Conservation (phyloP, 2,888 invertebrate species). For the Caenorhabditis sp. region DNA sequence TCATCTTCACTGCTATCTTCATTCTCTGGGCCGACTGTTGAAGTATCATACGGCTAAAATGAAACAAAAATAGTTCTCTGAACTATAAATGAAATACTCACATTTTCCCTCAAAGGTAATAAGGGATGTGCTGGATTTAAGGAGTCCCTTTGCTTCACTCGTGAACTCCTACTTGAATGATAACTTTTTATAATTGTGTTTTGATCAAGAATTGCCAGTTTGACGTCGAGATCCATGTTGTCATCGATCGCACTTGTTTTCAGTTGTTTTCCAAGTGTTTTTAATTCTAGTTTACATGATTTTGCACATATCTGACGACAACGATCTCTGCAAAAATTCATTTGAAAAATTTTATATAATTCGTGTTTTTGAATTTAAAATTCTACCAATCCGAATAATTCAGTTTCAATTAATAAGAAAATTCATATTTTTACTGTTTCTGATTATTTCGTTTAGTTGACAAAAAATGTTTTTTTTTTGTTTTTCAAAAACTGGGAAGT, state of each 20-base stretch:
- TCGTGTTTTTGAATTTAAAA: neutral
- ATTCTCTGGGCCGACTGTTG: neutral
- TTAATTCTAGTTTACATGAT: constrained; percentile 32
- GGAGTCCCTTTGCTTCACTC: constrained; percentile 40
- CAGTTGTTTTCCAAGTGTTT: constrained; percentile 28
- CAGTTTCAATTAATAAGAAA: no score
- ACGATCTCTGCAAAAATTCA: constrained; percentile 39
- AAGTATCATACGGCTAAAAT: constrained; percentile 15
- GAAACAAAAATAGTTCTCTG: neutral
- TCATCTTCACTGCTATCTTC: constrained; percentile 7
- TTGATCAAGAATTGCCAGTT: constrained; percentile 22
- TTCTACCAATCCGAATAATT: no score
- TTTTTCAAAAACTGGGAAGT: neutral
- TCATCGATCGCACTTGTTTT: neutral
- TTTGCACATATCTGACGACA: constrained; percentile 26
- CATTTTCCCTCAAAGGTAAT: constrained; percentile 37
- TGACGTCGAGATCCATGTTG: constrained; percentile 22
- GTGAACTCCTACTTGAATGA: constrained; percentile 19
- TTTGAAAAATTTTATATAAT: neutral
- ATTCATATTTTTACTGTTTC: no score
- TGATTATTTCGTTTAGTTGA: no score
- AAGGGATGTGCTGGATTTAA: constrained; percentile 47
- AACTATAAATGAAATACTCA: neutral
- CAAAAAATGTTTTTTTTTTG: neutral
- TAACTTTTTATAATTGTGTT: constrained; percentile 41